A percentile compares a stretch with the other conserved stretches of the same genome.
Evolutionary conservation across 2,113 vertebrate genomes (phyloP).

Genomic region (Oophaga pumilio): DNA sequence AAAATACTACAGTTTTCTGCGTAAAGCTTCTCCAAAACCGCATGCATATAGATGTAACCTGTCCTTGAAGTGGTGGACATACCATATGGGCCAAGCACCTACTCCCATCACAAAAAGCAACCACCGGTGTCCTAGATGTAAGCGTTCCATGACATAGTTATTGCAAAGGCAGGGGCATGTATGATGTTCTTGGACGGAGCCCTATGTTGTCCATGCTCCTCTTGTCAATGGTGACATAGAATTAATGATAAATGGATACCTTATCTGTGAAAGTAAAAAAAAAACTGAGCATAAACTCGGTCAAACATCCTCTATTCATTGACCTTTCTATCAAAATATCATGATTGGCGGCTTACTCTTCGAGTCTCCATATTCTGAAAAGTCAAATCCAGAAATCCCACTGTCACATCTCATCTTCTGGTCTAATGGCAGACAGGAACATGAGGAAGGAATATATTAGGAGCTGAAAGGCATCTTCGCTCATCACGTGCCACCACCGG

Average conservation of each 20-base stretch:
- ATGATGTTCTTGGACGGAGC: not conserved
- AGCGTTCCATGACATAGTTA: too few relatives aligned
- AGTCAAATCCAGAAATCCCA: not conserved
- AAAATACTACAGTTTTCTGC: too few relatives aligned
- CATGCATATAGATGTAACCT: too few relatives aligned
- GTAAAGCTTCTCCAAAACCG: too few relatives aligned
- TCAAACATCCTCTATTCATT: not conserved
- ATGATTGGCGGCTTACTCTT: not conserved
- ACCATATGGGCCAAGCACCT: too few relatives aligned
- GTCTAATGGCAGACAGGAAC: constrained; percentile 35
- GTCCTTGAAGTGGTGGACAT: too few relatives aligned
- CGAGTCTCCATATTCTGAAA: not conserved
- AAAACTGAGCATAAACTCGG: not conserved
- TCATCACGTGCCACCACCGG: not conserved
- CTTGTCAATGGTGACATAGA: too few relatives aligned
- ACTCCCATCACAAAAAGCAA: too few relatives aligned
- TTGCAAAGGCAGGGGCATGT: too few relatives aligned
- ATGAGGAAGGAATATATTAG: constrained; percentile 36
- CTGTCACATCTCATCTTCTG: not conserved
- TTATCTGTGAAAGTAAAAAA: not conserved
- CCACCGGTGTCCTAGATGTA: too few relatives aligned
- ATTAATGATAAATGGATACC: not conserved
- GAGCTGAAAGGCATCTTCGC: constrained; percentile 9
- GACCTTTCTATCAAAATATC: not conserved
- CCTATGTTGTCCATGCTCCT: not conserved